Conservation (phyloP, 2,113 vertebrate species). For the Scomber japonicus region DNA sequence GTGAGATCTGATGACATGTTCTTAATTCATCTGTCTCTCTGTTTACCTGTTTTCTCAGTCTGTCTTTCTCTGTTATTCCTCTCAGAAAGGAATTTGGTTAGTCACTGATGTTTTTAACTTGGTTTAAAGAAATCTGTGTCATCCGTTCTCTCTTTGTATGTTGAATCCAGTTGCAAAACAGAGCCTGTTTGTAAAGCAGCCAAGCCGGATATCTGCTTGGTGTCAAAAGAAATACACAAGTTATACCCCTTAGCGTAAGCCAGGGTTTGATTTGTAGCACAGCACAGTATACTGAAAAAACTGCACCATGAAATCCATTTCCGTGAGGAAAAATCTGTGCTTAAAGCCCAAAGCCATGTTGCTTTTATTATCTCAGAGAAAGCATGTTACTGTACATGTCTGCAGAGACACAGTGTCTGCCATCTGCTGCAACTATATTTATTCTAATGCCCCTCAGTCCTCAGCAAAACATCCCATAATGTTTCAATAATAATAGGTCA, state of each 20-base stretch:
- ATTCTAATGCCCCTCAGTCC: slow-evolving; percentile 24
- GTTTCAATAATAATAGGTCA: slow-evolving; percentile 19
- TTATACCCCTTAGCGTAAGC: slow-evolving; percentile 10
- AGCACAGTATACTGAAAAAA: slow-evolving; percentile 10
- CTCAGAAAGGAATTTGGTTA: background rate
- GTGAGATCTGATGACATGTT: slow-evolving; percentile 75
- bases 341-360: slow-evolving; percentile 35
- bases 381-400: slow-evolving; percentile 33
- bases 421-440: slow-evolving; percentile 10
- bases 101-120: slow-evolving; percentile 7
- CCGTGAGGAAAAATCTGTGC: background rate
- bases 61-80: background rate
- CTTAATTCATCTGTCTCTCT: background rate
- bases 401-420: slow-evolving; percentile 46
- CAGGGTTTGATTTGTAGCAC: slow-evolving; percentile 54
- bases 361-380: slow-evolving; percentile 33
- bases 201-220: slow-evolving; percentile 53
- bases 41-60: background rate
- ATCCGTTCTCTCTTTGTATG: slow-evolving; percentile 37
- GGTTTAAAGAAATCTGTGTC: slow-evolving; percentile 36
- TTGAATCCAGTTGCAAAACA: slow-evolving; percentile 52
- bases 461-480: slow-evolving; percentile 25
- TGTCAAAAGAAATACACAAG: slow-evolving; percentile 51
- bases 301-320: slow-evolving; percentile 32
- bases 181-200: slow-evolving; percentile 43